Conservation (phyloP, 2,113 vertebrate genomes). For the Notechis scutatus region DNA sequence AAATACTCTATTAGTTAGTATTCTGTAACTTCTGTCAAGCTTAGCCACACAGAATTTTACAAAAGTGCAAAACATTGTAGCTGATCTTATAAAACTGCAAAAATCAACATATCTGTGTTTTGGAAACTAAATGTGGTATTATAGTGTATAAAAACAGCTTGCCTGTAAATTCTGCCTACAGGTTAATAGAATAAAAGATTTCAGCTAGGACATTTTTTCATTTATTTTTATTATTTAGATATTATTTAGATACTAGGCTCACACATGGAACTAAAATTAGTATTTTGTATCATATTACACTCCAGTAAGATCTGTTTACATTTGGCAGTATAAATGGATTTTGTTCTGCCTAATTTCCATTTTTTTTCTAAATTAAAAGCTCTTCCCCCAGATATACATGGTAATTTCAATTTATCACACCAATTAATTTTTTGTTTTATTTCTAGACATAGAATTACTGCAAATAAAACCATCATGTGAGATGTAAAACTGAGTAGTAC, state of each 20-base stretch:
- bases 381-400: neutral
- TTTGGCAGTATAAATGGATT: neutral
- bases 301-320: neutral
- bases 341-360: neutral
- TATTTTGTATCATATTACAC: neutral
- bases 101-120: conserved; percentile 5
- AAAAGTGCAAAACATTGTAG: neutral
- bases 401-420: conserved; percentile 9
- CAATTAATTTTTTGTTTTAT: neutral
- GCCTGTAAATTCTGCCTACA: neutral
- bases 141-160: neutral
- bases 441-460: conserved; percentile 15
- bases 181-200: conserved; percentile 23
- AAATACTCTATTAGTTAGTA: neutral
- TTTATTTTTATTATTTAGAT: neutral
- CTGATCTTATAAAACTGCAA: fast-evolving
- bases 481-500: conserved; percentile 17
- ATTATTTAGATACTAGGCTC: neutral
- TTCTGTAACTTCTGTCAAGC: neutral
- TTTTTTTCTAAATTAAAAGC: neutral
- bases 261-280: neutral
- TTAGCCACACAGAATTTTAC: neutral
- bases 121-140: conserved; percentile 24
- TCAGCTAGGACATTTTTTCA: neutral
- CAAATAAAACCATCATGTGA: neutral